These are phyloP conservation scores for Hirtodrosophila trivittata DNA, from an alignment of 2,888 invertebrate genomes.

Conservation along the genomic window DNA sequence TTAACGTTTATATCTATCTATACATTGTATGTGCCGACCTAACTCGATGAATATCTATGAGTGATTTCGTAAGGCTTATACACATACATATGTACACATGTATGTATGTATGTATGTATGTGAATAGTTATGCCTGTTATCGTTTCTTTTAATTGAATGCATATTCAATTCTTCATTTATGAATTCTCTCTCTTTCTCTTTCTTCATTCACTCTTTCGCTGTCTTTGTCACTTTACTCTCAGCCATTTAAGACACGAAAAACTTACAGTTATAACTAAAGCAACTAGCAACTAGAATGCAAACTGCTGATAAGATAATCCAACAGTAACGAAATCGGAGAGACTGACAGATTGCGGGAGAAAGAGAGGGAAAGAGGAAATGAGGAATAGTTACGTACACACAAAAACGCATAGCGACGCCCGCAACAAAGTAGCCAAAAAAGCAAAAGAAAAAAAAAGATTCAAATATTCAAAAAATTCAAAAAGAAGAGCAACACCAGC, in stretches of 20 bases:
- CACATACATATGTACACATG: no score
- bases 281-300: slow-evolving; percentile 41
- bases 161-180: neutral
- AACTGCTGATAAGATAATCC: slow-evolving; percentile 58
- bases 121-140: neutral
- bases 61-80: no score
- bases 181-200: neutral
- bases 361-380: slow-evolving; percentile 6
- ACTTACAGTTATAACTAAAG: slow-evolving; percentile 40
- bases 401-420: slow-evolving; percentile 25
- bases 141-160: neutral
- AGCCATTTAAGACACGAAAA: slow-evolving; percentile 22
- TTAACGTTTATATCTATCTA: no score
- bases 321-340: slow-evolving; percentile 20
- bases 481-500: slow-evolving; percentile 4
- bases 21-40: no score
- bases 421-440: slow-evolving; percentile 23
- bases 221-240: neutral
- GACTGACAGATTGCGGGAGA: neutral
- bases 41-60: no score
- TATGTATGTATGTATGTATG: no score
- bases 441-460: slow-evolving; percentile 5
- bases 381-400: neutral
- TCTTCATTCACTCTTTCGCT: neutral
- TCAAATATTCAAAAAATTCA: neutral